Evolutionary conservation across 1,140 invertebrate species (phyloP).

Genomic region (Maconellicoccus hirsutus): DNA sequence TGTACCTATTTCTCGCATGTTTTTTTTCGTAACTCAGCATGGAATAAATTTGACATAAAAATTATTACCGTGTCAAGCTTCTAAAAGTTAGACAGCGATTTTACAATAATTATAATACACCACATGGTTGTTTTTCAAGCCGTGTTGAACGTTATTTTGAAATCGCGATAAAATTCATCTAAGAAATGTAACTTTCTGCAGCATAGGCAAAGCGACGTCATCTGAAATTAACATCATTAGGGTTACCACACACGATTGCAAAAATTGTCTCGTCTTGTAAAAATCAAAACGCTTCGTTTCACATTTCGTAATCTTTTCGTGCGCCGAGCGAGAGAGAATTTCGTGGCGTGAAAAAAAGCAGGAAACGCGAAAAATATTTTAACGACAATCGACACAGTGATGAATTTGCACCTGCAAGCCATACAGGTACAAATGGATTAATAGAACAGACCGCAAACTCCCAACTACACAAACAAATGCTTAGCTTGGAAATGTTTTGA

Average conservation of each 20-base stretch:
- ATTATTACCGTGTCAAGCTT: neutral
- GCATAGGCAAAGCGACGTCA: neutral
- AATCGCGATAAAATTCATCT: neutral
- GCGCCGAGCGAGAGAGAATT: too few relatives aligned
- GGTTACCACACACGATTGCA: neutral
- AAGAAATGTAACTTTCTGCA: neutral
- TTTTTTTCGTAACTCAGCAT: neutral
- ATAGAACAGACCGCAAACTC: neutral
- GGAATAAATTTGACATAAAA: neutral
- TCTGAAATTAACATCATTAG: neutral
- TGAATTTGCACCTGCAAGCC: too few relatives aligned
- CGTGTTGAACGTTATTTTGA: neutral
- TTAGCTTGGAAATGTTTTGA: neutral
- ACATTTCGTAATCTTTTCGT: too few relatives aligned
- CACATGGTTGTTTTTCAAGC: neutral
- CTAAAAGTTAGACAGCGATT: neutral
- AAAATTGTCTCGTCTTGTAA: too few relatives aligned
- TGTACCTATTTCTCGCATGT: neutral
- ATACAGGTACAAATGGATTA: too few relatives aligned
- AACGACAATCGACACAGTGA: too few relatives aligned
- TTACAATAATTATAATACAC: neutral
- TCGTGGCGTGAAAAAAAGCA: too few relatives aligned
- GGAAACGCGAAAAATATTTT: too few relatives aligned
- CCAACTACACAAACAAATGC: neutral
- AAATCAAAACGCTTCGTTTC: too few relatives aligned